These are phyloP conservation scores for Mesocricetus auratus DNA, from an alignment of 2,113 vertebrate genomes.

Conservation along the genomic window DNA sequence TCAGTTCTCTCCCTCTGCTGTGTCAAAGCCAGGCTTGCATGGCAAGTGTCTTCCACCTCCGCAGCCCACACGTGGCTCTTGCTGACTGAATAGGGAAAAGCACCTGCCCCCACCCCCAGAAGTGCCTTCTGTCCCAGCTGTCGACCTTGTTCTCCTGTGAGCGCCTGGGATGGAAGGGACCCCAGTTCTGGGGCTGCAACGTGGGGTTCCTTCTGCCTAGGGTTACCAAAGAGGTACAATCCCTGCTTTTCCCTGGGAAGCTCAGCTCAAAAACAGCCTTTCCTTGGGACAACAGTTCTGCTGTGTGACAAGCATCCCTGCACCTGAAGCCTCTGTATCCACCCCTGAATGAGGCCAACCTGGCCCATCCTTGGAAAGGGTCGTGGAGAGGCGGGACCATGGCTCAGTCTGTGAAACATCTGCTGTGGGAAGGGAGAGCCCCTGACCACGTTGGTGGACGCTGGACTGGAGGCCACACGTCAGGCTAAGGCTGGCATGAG, in stretches of 20 bases:
- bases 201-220: neutral
- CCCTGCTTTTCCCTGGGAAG: neutral
- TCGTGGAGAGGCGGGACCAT: neutral
- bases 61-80: neutral
- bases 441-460: neutral
- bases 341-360: neutral
- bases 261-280: neutral
- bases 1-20: neutral
- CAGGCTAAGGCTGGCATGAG: slow-evolving; percentile 54
- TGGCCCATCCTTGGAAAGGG: neutral
- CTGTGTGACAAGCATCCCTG: neutral
- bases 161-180: neutral
- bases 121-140: neutral
- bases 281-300: neutral
- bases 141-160: neutral
- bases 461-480: neutral
- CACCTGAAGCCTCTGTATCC: neutral
- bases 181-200: neutral
- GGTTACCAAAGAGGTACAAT: neutral
- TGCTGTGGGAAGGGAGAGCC: neutral
- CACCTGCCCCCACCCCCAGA: neutral
- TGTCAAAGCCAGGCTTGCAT: neutral
- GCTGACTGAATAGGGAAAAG: neutral
- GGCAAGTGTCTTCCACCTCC: neutral
- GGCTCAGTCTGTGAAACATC: neutral